Conservation (phyloP, 2,888 invertebrate genomes). For the Netelia melanura region DNA sequence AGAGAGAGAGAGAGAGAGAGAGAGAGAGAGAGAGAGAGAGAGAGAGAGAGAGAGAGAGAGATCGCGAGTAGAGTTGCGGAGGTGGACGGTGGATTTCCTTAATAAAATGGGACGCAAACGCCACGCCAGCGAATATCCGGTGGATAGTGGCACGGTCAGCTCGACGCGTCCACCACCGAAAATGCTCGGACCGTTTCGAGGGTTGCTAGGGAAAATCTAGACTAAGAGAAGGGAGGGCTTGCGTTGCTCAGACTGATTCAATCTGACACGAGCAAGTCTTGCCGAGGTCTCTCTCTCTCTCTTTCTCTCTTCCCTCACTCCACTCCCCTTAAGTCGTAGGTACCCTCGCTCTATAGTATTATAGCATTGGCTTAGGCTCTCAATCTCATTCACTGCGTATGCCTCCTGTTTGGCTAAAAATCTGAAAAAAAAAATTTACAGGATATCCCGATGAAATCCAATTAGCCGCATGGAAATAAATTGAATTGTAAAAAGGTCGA, state of each 20-base stretch:
- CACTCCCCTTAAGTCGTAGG: slow-evolving; percentile 13
- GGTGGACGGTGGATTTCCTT: slow-evolving; percentile 80
- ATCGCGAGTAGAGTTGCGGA: slow-evolving; percentile 58
- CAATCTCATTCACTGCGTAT: slow-evolving; percentile 37
- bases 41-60: slow-evolving; percentile 37
- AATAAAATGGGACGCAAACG: slow-evolving; percentile 83
- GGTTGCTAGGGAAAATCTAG: slow-evolving; percentile 77
- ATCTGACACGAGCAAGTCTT: slow-evolving; percentile 76
- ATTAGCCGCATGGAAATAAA: slow-evolving; percentile 23
- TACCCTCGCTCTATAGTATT: neutral
- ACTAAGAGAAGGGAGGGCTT: slow-evolving; percentile 72
- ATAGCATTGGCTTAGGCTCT: slow-evolving; percentile 40
- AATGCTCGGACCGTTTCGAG: slow-evolving; percentile 73
- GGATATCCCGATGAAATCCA: slow-evolving; percentile 36
- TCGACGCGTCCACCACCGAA: slow-evolving; percentile 78
- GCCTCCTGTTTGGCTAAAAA: slow-evolving; percentile 24
- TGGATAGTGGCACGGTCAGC: slow-evolving; percentile 83
- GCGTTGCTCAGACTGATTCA: slow-evolving; percentile 83
- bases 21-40: slow-evolving; percentile 36
- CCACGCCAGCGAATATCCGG: slow-evolving; percentile 84
- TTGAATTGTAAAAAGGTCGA: too few species aligned
- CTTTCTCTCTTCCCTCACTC: slow-evolving; percentile 33
- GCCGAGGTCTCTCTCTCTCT: slow-evolving; percentile 45
- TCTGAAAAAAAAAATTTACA: slow-evolving; percentile 6
- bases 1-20: slow-evolving; percentile 38